Base-by-base conservation (phyloP, 2,888 invertebrate genomes). In the Drosophila cracens region DNA sequence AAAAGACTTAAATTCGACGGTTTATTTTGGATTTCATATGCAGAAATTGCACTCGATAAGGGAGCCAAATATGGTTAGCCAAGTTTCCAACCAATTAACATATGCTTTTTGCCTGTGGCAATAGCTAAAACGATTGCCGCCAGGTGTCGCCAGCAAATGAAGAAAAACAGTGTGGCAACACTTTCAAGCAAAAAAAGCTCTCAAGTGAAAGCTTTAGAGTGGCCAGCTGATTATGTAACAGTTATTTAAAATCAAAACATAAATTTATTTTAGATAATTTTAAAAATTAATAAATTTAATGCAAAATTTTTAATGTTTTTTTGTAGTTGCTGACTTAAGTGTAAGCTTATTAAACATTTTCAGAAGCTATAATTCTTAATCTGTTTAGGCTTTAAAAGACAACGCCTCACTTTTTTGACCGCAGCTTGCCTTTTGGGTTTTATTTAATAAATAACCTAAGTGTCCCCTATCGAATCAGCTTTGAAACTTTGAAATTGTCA, bases 131-230 rank as follows among this genome's bases (percentile, higher is more conserved):
- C 0, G 1, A 10, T 29, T 21, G 16, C 36, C 70, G 52, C 40
- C 29, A 71, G 65, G 21, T 52, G 72, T 31, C 72, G 70, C 72
- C 4, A 3, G 48, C 10, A n/a, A 27, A n/a, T 21, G 0, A 16
- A 25, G 2, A 4, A 3, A 18, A 33, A 4, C 25, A 8, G 7
- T 52, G 18, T 40, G 61, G 38, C 25, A 60, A 8, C 34, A 11
- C 36, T 46, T 4, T 13, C n/a, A 8, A 3, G 2, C 10, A 21
- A 0, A 7, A 5, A 60, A 54, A 59, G 72, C 46, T 64, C 31
- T 10, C 10, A 1, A 31, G 0, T 21, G 5, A 18, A 43, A 57
- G 64, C 59, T 70, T 71, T 43, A 48, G 51, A 18, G 56, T 51
- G 57, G 43, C 65, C 72, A 71, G 40, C 18, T 7, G 0, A 25